Percentiles rank a stretch among this genome's conserved stretches.
Evolutionary conservation across 2,113 vertebrate genomes (phyloP).

Genomic region (Anarhynchus alexandrinus): DNA sequence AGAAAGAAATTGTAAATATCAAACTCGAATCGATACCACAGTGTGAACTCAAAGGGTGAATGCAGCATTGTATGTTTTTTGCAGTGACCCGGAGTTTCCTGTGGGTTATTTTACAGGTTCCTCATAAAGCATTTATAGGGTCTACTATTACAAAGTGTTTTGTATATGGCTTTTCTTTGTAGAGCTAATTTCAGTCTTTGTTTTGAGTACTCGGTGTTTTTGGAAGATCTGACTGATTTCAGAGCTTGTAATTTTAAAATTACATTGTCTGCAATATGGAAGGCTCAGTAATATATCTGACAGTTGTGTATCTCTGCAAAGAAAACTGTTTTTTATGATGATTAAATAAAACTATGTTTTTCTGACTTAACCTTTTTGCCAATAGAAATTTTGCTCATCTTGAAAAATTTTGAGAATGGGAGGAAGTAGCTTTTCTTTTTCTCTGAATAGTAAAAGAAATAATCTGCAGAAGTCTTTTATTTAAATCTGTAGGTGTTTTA

Average conservation of each 20-base stretch:
- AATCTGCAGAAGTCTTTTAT: neutral
- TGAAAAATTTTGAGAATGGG: neutral
- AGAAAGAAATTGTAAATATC: neutral
- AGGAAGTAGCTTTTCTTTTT: neutral
- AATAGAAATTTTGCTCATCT: neutral
- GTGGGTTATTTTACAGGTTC: neutral
- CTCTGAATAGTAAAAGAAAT: neutral
- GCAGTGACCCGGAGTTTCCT: neutral
- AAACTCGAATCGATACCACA: neutral
- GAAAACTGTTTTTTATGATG: neutral
- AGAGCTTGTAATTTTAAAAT: neutral
- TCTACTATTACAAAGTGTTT: neutral
- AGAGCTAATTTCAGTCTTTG: neutral
- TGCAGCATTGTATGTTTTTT: neutral
- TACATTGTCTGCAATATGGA: neutral
- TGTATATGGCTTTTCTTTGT: neutral
- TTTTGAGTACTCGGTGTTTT: neutral
- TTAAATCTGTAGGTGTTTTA: neutral
- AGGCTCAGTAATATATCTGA: neutral
- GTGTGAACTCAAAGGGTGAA: neutral
- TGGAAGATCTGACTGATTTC: neutral
- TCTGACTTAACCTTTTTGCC: neutral
- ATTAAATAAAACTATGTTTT: neutral
- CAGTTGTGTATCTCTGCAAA: neutral
- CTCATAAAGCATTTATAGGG: neutral